Percentiles rank a stretch among this genome's conserved stretches.
Evolutionary conservation across 2,797 vertebrate species (phyloP).

Genomic region (Acanthopagrus latus): DNA sequence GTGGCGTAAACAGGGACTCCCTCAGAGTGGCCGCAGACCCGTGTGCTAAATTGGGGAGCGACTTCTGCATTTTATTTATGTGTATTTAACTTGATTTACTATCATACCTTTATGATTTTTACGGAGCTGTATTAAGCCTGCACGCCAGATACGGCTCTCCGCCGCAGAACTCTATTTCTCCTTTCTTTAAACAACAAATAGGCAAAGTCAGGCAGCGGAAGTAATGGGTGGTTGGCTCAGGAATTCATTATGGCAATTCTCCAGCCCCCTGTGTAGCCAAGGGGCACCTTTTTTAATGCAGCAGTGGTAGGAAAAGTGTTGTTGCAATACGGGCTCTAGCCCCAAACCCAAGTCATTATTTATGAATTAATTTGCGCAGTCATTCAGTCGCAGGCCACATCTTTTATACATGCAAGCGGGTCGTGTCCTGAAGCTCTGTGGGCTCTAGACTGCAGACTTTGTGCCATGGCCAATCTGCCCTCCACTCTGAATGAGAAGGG

Average conservation of each 20-base stretch:
- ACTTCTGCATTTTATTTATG: slow-evolving; percentile 62
- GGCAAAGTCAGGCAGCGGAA: slow-evolving; percentile 82
- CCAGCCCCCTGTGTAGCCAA: slow-evolving; percentile 80
- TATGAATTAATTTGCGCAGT: slow-evolving; percentile 87
- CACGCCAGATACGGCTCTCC: slow-evolving; percentile 68
- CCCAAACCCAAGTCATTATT: slow-evolving; percentile 85
- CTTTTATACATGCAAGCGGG: slow-evolving; percentile 85
- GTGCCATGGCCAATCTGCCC: slow-evolving; percentile 66
- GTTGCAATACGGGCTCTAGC: slow-evolving; percentile 79
- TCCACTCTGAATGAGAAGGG: slow-evolving; percentile 66
- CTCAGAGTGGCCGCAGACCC: slow-evolving; percentile 39
- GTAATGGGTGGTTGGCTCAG: slow-evolving; percentile 84
- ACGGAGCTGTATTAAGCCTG: slow-evolving; percentile 65
- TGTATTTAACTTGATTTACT: slow-evolving; percentile 63
- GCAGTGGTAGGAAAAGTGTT: slow-evolving; percentile 81
- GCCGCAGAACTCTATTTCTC: slow-evolving; percentile 72
- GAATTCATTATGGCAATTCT: slow-evolving; percentile 86
- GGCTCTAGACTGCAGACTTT: slow-evolving; percentile 76
- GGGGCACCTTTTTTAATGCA: slow-evolving; percentile 84
- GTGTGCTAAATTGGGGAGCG: slow-evolving; percentile 47
- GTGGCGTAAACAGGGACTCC: slow-evolving; percentile 46
- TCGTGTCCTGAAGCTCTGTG: slow-evolving; percentile 83
- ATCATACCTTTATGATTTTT: slow-evolving; percentile 63
- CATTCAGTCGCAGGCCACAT: slow-evolving; percentile 83
- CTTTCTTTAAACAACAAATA: slow-evolving; percentile 81